Evolutionary conservation across 2,888 invertebrate species (phyloP), one percentile per base, ranked within the genome.

Genomic region (Eulithis prunata): DNA sequence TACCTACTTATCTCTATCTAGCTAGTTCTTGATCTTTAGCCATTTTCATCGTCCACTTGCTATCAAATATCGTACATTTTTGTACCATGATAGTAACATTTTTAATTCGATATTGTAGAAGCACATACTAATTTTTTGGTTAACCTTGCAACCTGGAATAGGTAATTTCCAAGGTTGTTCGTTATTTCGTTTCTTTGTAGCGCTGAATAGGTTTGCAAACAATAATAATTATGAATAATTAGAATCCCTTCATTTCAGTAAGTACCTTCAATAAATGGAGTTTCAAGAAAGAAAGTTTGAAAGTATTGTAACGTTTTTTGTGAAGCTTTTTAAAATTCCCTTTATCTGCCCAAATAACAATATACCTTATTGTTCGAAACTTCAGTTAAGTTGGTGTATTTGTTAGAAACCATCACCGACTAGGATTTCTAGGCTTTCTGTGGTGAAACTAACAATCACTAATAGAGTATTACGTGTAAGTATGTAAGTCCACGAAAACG

Each of bases 191-290:
- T 57, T 54, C 38, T 32, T 53, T 63, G 57, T 52, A 36, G 32
- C n/a, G 43, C 55, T 32, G 43, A 51, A 62, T 49, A 62, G 21
- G 41, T 51, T 41, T 7, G 32, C 56, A 51, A 57, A 53, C 53
- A 53, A 57, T 28, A 62, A 12, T 14, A 61, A 57, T 53, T 47
- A 57, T 36, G 41, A 63, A 63, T 13, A 63, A 63, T 57, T 21
- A 57, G 57, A 63, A 57, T 57, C 63, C 52, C 21, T 53, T 38
- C 52, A 57, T 62, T 46, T 11, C 14, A 62, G 62, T 38, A 43
- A 32, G 43, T 45, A 36, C 43, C 13, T 62, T 56, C 13, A 2
- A 43, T 21, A 51, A 49, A 51, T 10, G 43, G 7, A 47, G 28
- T 43, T 59, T 32, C n/a, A n/a, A n/a, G n/a, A n/a, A n/a, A n/a